Evolutionary conservation across 2,888 invertebrate species (phyloP).

Genomic region (Acanthosepion lycidas): DNA sequence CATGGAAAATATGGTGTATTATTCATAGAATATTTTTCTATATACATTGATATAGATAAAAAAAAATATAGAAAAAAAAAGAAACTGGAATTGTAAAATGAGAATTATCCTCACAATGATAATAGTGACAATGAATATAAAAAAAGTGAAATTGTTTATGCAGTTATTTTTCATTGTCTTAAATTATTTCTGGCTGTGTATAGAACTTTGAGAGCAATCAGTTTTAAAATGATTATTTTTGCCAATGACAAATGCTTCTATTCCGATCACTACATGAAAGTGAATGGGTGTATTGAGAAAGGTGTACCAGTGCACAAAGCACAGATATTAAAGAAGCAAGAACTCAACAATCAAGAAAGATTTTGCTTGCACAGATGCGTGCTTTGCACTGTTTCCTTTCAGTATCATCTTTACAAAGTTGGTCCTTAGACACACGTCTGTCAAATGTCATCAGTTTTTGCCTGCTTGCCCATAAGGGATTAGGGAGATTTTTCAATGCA

Average conservation of each 20-base stretch:
- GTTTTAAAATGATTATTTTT: too few relatives aligned
- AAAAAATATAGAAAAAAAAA: too few relatives aligned
- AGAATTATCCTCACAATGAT: too few relatives aligned
- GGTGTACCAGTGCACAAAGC: neutral
- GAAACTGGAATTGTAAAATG: too few relatives aligned
- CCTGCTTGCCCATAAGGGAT: conserved; percentile 16
- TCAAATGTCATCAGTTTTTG: conserved; percentile 8
- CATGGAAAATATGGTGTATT: too few relatives aligned
- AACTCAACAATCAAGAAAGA: neutral
- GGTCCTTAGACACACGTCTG: neutral
- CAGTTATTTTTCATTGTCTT: too few relatives aligned
- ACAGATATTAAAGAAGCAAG: neutral
- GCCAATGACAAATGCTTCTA: neutral
- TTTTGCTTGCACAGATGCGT: neutral
- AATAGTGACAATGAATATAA: too few relatives aligned
- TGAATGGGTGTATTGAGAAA: neutral
- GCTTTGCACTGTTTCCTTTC: neutral
- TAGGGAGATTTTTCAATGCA: conserved; percentile 33
- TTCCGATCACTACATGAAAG: neutral
- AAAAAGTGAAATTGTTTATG: too few relatives aligned
- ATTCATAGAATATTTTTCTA: too few relatives aligned
- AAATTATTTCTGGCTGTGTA: too few relatives aligned
- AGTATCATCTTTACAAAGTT: neutral
- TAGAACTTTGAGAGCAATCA: too few relatives aligned
- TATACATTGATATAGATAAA: too few relatives aligned